A percentile compares a stretch with the other conserved stretches of the same genome.
Conservation (phyloP, 2,888 invertebrate species). For the Clusia tigrina region DNA sequence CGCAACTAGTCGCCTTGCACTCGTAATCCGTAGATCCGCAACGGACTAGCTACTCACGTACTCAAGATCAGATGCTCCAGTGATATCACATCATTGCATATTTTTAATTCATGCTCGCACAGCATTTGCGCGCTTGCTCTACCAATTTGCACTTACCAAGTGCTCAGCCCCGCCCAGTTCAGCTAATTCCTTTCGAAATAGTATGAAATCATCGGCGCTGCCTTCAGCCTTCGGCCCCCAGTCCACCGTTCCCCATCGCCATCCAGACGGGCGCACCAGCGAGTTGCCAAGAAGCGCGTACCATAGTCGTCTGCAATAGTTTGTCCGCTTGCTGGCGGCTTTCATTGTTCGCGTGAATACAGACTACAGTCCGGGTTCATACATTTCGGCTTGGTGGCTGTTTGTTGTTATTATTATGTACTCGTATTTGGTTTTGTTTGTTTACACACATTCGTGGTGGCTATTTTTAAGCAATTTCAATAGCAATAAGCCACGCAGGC, state of each 20-base stretch:
- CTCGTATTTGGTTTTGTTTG: conserved; percentile 20
- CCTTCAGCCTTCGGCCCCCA: conserved; percentile 15
- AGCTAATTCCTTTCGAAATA: no score
- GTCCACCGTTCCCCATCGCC: conserved; percentile 10
- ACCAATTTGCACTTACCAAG: conserved; percentile 8
- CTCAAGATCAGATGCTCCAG: neutral
- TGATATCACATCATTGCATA: conserved; percentile 15
- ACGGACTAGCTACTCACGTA: neutral
- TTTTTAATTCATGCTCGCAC: conserved; percentile 17
- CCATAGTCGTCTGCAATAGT: no score
- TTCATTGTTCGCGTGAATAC: neutral
- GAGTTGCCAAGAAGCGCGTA: no score
- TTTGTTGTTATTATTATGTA: conserved; percentile 13
- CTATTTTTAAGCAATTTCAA: conserved; percentile 13
- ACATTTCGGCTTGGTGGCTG: conserved; percentile 18
- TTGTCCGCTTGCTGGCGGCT: neutral
- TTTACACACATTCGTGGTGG: conserved; percentile 22
- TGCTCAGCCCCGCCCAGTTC: no score
- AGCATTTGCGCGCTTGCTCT: neutral
- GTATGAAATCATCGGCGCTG: conserved; percentile 16
- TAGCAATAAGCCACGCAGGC: neutral
- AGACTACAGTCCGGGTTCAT: neutral
- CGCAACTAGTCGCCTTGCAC: neutral
- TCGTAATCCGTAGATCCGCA: no score
- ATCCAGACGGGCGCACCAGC: no score